A percentile compares a stretch with the other conserved stretches of the same genome.
Evolutionary conservation across 2,113 vertebrate species (phyloP).

Genomic region (Cryptomyrus ogoouensis): DNA sequence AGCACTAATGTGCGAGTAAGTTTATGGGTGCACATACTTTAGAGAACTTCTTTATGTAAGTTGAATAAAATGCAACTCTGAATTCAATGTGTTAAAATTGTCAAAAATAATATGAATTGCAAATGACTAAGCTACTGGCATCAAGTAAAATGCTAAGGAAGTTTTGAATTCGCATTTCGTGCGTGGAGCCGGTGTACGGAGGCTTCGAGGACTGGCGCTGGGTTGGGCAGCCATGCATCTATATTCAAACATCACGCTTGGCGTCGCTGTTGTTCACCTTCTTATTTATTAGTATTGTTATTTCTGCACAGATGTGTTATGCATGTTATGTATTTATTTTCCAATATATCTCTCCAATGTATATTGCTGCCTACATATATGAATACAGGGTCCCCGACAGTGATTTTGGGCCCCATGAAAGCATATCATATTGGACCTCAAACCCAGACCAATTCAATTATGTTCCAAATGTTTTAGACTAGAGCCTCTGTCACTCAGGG

Average conservation of each 20-base stretch:
- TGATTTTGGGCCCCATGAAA: not conserved
- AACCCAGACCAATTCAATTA: not conserved
- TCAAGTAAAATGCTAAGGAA: not conserved
- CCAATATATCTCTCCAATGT: not conserved
- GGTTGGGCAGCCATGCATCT: not conserved
- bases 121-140: not conserved
- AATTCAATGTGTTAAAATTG: not conserved
- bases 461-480: not conserved
- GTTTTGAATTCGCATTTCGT: not conserved
- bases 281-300: not conserved
- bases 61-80: not conserved
- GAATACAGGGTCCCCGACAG: not conserved
- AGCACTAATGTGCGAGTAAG: not conserved
- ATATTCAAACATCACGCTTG: not conserved
- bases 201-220: not conserved
- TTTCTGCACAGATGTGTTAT: not conserved
- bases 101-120: not conserved
- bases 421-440: not conserved
- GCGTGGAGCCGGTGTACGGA: not conserved
- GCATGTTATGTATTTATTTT: not conserved
- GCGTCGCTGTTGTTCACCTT: constrained; percentile 2
- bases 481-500: not conserved
- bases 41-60: not conserved
- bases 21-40: not conserved
- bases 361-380: not conserved